Conservation (phyloP, 1,140 invertebrate genomes). For the Drosophila fuyamai region DNA sequence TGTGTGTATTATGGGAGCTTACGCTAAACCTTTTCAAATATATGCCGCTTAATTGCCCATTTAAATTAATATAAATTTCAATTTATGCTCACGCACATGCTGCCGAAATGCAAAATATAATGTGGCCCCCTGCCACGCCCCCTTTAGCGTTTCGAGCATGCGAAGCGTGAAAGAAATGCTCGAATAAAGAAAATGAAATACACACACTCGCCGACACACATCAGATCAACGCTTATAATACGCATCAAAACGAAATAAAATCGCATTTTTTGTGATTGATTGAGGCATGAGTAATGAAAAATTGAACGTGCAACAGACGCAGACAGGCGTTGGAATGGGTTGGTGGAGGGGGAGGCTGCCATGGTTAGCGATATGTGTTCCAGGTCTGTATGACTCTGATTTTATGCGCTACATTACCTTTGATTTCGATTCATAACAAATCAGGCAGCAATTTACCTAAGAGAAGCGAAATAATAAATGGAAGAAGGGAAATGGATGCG, state of each 20-base stretch:
- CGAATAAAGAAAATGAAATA: constrained; percentile 39
- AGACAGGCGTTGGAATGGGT: constrained; percentile 29
- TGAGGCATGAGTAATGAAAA: constrained; percentile 83
- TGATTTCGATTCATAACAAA: constrained; percentile 81
- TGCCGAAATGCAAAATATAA: constrained; percentile 65
- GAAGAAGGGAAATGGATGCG: constrained; percentile 51
- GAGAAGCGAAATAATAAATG: constrained; percentile 61
- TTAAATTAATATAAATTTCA: constrained; percentile 82
- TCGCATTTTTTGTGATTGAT: constrained; percentile 81
- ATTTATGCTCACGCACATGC: constrained; percentile 47
- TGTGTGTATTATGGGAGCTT: constrained; percentile 40
- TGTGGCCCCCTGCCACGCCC: constrained; percentile 44
- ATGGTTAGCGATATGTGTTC: constrained; percentile 63
- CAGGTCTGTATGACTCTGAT: constrained; percentile 80
- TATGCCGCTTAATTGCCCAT: constrained; percentile 73
- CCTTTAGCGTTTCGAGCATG: constrained; percentile 30
- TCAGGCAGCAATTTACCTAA: constrained; percentile 77
- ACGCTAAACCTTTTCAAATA: constrained; percentile 65
- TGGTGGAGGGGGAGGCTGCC: background rate
- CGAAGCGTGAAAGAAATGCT: constrained; percentile 74
- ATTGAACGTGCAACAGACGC: constrained; percentile 69
- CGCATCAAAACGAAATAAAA: constrained; percentile 83
- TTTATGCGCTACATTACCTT: constrained; percentile 83
- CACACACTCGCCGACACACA: constrained; percentile 7
- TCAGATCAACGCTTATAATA: constrained; percentile 79